Evolutionary conservation across 2,888 invertebrate species (phyloP), one percentile per base, ranked within the genome.

Genomic region (Cinara cedri): DNA sequence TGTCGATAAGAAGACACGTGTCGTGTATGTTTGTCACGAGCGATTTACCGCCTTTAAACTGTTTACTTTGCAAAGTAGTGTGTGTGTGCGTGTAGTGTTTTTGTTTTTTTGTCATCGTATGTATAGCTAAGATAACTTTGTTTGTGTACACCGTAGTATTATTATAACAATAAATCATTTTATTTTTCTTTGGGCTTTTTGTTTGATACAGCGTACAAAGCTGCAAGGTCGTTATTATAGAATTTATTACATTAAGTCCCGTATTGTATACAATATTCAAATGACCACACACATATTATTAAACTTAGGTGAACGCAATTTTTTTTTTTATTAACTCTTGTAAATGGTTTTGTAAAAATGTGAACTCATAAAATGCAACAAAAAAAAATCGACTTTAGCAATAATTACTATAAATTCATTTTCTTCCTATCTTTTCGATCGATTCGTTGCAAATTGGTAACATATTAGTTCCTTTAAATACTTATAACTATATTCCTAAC

Each of bases 1-100:
- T 68, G 57, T 57, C 68, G 68, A 76, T 66, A 57, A 66, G 55
- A 14, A 34, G 34, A 34, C 34, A 34, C 34, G 6, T 6, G 34
- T 34, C n/a, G 34, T 66, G 46, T 57, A 26, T 14, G 68, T 66
- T 68, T 68, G 57, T 66, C 68, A 57, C 26, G 14, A 46, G 16
- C 68, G 57, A 76, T 68, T 76, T 68, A 66, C 57, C n/a, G 75
- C 55, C 46, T 66, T 26, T 54, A 75, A 66, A 76, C 44, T 60
- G 46, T 78, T 78, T 68, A 60, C 46, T 57, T 57, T 19, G 14
- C 46, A 34, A 46, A 46, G 57, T 34, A 34, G 34, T 34, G 34
- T 34, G 34, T 34, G n/a, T n/a, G n/a, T n/a, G n/a, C 11, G 44
- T 34, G 34, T 34, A 4, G 34, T 34, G 34, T 34, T 34, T 3